A percentile compares a stretch with the other conserved stretches of the same genome.
Evolutionary conservation across 2,113 vertebrate species (phyloP).

Genomic region (Zosterops pallidus): DNA sequence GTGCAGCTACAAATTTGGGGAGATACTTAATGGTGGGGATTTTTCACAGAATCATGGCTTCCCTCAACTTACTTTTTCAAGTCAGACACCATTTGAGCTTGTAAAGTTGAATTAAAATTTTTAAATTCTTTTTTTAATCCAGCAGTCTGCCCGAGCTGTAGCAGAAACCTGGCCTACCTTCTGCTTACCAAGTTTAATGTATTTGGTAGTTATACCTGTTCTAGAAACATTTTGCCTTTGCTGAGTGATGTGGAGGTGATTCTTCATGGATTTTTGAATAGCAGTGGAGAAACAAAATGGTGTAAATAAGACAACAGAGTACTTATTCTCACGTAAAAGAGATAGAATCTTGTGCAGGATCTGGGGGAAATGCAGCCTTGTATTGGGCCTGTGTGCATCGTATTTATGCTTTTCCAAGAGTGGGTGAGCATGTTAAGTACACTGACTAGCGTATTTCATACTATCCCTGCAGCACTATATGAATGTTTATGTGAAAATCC

Average conservation of each 20-base stretch:
- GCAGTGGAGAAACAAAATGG: not conserved
- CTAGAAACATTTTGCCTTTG: not conserved
- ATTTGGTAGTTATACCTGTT: not conserved
- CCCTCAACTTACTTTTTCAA: not conserved
- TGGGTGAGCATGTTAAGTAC: not conserved
- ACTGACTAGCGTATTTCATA: not conserved
- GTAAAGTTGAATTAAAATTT: not conserved
- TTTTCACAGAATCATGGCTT: fast-evolving
- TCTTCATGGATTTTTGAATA: not conserved
- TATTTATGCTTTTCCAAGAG: not conserved
- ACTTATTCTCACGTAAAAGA: fast-evolving
- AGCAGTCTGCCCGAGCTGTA: not conserved
- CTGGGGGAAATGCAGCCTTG: not conserved
- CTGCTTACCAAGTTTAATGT: not conserved
- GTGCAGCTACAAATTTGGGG: not conserved
- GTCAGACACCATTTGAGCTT: not conserved
- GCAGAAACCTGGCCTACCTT: not conserved
- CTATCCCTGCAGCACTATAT: not conserved
- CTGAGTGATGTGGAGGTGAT: not conserved
- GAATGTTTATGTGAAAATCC: not conserved
- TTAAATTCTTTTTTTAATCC: not conserved
- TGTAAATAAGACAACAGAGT: not conserved
- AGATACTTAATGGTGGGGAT: fast-evolving
- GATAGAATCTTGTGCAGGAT: not conserved
- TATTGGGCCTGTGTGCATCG: not conserved